A percentile compares a stretch with the other conserved stretches of the same genome.
These are phyloP conservation scores for Drosophila jambulina DNA, from an alignment of 1,140 invertebrate species.

Conservation along the genomic window DNA sequence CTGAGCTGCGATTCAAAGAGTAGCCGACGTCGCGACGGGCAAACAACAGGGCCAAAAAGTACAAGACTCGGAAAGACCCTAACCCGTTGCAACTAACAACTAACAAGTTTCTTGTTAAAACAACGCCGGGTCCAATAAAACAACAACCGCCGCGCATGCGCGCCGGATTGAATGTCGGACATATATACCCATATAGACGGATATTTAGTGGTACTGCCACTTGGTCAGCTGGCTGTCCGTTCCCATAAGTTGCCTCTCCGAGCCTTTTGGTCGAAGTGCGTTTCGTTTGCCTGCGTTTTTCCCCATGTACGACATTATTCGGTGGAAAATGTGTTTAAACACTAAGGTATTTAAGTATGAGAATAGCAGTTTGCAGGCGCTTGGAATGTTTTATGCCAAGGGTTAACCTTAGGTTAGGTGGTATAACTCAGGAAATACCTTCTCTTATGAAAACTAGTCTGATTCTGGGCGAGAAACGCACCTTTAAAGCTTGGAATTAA, in stretches of 20 bases:
- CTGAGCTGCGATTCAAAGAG: conserved; percentile 50
- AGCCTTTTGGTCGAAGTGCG: conserved; percentile 54
- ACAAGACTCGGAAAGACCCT: conserved; percentile 43
- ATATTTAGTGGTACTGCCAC: conserved; percentile 33
- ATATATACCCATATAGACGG: neutral
- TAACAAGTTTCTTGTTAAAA: conserved; percentile 83
- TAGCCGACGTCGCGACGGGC: conserved; percentile 66
- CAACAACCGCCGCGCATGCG: conserved; percentile 72
- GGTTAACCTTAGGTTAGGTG: neutral
- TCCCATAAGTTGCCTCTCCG: conserved; percentile 69
- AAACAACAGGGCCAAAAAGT: conserved; percentile 52
- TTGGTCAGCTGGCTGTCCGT: conserved; percentile 54
- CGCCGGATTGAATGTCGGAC: conserved; percentile 50
- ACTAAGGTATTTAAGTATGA: neutral
- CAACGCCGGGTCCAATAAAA: conserved; percentile 73
- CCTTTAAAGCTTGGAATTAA: neutral
- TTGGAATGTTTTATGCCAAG: neutral
- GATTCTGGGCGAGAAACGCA: neutral
- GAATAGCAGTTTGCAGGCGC: neutral
- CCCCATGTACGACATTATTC: conserved; percentile 33
- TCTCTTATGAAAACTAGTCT: neutral
- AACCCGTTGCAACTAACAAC: conserved; percentile 83
- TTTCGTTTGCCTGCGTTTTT: conserved; percentile 41
- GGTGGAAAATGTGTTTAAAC: conserved; percentile 15
- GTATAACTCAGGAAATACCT: neutral